Base-by-base conservation (phyloP, 2,888 invertebrate species). In the Thereva unica region DNA sequence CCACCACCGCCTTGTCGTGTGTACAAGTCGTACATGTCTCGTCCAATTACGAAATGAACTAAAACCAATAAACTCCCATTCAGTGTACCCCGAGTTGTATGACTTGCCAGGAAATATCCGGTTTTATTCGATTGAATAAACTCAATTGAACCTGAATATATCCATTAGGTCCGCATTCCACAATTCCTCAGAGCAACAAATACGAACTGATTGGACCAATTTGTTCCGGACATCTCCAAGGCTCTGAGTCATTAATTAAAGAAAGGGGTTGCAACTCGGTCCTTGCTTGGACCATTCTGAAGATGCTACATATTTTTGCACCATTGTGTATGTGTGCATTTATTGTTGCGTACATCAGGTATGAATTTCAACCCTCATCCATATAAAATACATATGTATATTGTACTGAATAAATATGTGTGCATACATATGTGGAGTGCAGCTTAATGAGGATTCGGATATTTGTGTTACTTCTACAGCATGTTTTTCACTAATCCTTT, bases 171-270 rank as follows among this genome's bases (percentile, higher is more conserved):
- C 47, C 57, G 23, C 57, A 59, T 59, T 59, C 47, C 57, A 47
- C 57, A 59, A 59, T 59, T 59, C 45, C 47, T 59, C 57, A 59
- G 41, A 59, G 57, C 57, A 59, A 59, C 57, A 59, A 59, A 47
- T 59, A 38, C 57, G 12, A 8, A 37, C 37, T 37, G 57, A 59
- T 45, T 47, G 47, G 57, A 47, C 47, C 57, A 59, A 59, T 59
- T 47, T 59, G 47, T 47, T 38, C 47, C 41, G 37, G 23, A 47
- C 5, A 45, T 59, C 57, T 59, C 37, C 37, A 47, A 38, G 47
- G 37, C 45, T 37, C 12, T 59, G 10, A 47, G 47, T 23, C 45
- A 37, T 59, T 47, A 35, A 59, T 59, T 59, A 59, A 47, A 47
- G 57, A 23, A 23, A 23, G 23, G 23, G 23, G 23, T 23, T 23